A percentile compares a stretch with the other conserved stretches of the same genome.
These are phyloP conservation scores for Lagopus muta DNA, from an alignment of 2,113 vertebrate species.

Conservation along the genomic window DNA sequence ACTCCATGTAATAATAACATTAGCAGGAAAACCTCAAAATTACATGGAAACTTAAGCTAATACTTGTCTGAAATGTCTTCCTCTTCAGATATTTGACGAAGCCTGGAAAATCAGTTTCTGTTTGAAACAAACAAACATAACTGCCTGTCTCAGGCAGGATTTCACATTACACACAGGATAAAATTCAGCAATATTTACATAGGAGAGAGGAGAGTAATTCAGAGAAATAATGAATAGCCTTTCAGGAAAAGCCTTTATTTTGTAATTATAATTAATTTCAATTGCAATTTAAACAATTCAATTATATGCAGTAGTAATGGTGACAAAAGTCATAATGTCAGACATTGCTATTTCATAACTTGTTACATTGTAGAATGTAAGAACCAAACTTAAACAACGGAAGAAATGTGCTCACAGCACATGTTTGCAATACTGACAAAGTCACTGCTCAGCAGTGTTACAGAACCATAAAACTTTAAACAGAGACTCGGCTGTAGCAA, in stretches of 20 bases:
- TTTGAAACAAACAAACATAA: neutral
- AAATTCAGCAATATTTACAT: neutral
- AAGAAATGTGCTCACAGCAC: neutral
- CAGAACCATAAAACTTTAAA: constrained; percentile 50
- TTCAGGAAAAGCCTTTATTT: neutral
- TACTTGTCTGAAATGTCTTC: neutral
- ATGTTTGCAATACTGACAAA: neutral
- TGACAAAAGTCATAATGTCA: constrained; percentile 2
- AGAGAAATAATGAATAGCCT: neutral
- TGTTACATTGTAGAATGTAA: neutral
- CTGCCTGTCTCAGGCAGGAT: neutral
- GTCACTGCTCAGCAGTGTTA: neutral
- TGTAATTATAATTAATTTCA: constrained; percentile 1
- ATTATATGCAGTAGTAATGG: neutral
- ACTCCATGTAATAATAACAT: neutral
- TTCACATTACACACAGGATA: neutral
- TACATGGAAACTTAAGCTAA: neutral
- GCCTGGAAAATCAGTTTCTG: neutral
- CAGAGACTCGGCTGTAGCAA: constrained; percentile 16
- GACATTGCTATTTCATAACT: constrained; percentile 42
- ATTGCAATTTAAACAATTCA: neutral
- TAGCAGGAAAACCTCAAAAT: neutral
- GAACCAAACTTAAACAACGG: constrained; percentile 8
- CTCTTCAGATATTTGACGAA: neutral
- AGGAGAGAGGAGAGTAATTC: neutral